These are phyloP conservation scores for Mimas tiliae DNA, from an alignment of 2,888 invertebrate species.

Conservation along the genomic window DNA sequence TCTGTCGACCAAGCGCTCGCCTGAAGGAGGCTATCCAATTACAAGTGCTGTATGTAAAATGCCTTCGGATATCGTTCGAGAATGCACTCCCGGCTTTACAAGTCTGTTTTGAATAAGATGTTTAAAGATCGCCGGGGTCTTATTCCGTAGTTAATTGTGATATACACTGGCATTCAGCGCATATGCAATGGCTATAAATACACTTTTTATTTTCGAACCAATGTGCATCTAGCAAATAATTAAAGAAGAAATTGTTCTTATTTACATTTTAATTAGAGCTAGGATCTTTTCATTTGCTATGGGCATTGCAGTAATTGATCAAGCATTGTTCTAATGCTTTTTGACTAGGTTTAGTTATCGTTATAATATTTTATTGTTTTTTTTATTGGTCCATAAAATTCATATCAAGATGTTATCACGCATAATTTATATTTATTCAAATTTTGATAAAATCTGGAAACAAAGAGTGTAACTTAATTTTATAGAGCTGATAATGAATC, in stretches of 20 bases:
- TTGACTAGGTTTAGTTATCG: too few relatives aligned
- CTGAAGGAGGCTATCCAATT: conserved; percentile 65
- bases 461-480: conserved; percentile 15
- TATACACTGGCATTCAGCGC: conserved; percentile 16
- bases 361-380: not conserved
- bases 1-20: conserved; percentile 59
- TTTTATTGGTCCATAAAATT: not conserved
- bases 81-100: conserved; percentile 20
- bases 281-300: not conserved
- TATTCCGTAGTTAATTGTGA: conserved; percentile 24
- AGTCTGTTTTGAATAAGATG: conserved; percentile 9
- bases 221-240: not conserved
- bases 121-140: conserved; percentile 22
- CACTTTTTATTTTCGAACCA: conserved; percentile 8
- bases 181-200: conserved; percentile 21
- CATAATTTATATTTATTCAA: conserved; percentile 21
- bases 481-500: conserved; percentile 11
- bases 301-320: not conserved
- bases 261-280: not conserved
- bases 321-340: too few relatives aligned
- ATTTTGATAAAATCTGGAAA: conserved; percentile 1
- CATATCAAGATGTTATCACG: not conserved
- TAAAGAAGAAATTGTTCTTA: not conserved
- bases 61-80: conserved; percentile 38
- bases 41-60: conserved; percentile 56